A percentile compares a stretch with the other conserved stretches of the same genome.
These are phyloP conservation scores for Spheniscus humboldti DNA, from an alignment of 2,797 vertebrate species.

Conservation along the genomic window DNA sequence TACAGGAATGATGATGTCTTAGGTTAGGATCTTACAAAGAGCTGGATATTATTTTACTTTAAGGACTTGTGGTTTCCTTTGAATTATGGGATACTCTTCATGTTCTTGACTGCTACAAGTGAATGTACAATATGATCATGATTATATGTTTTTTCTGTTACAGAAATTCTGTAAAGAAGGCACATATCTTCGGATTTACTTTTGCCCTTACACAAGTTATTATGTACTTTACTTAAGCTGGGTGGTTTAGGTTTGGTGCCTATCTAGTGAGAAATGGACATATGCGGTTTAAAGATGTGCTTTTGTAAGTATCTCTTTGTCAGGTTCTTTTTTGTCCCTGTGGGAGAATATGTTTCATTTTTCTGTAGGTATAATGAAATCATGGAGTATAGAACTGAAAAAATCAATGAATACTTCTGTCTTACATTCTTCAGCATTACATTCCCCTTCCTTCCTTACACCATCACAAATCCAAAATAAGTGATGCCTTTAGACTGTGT, in stretches of 20 bases:
- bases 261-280: conserved; percentile 77
- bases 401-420: neutral
- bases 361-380: neutral
- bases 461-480: neutral
- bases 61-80: neutral
- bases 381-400: neutral
- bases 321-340: neutral
- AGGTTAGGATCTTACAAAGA: neutral
- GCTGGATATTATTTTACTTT: neutral
- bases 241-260: conserved; percentile 85
- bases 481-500: neutral
- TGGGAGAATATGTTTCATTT: neutral
- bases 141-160: neutral
- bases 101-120: neutral
- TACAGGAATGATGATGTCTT: neutral
- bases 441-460: neutral
- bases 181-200: conserved; percentile 82
- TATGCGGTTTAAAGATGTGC: conserved; percentile 78
- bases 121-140: neutral
- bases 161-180: conserved; percentile 84
- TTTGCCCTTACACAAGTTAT: conserved; percentile 87
- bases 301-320: conserved; percentile 80
- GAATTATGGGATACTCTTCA: neutral
- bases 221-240: conserved; percentile 87
- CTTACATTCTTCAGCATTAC: neutral